Percentiles rank a stretch among this genome's conserved stretches.
phyloP scores from a whole-genome alignment of 2,888 invertebrate genomes.

The Diplazon laetatorius region DNA sequence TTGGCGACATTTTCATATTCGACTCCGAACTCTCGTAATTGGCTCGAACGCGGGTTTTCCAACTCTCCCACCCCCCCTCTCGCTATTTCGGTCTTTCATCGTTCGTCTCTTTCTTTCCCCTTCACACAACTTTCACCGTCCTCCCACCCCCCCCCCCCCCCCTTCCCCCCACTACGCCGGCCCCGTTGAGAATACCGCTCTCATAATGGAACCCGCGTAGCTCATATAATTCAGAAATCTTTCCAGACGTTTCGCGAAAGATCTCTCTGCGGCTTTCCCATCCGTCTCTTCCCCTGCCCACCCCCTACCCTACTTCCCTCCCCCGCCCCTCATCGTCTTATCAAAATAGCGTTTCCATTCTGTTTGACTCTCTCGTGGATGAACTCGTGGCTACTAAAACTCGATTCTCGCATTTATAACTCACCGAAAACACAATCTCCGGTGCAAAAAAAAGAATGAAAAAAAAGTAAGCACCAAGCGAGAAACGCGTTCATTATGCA shows the following conservation, averaged over 20 bases:
- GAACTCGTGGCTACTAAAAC: background rate
- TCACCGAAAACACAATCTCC: no score
- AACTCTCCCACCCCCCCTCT: background rate
- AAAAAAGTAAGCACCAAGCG: no score
- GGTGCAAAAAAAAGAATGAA: no score
- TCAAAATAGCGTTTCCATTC: conserved; percentile 22
- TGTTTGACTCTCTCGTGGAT: conserved; percentile 11
- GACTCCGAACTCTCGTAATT: conserved; percentile 60
- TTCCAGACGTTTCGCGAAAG: conserved; percentile 31
- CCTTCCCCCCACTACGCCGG: background rate
- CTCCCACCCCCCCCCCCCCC: background rate
- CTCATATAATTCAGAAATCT: conserved; percentile 33
- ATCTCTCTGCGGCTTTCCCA: conserved; percentile 13
- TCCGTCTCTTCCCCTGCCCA: background rate
- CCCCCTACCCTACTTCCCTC: no score
- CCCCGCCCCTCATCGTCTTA: no score
- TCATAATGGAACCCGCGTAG: conserved; percentile 42
- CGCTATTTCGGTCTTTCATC: background rate
- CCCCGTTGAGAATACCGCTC: conserved; percentile 41
- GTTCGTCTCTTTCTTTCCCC: conserved; percentile 11
- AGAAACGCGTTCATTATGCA: no score
- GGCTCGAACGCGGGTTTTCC: conserved; percentile 50
- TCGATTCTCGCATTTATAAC: background rate
- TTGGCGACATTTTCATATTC: conserved; percentile 62
- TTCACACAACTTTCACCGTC: conserved; percentile 8